Base-by-base conservation (phyloP, 2,797 vertebrate species). In the Gallinago solitaria region DNA sequence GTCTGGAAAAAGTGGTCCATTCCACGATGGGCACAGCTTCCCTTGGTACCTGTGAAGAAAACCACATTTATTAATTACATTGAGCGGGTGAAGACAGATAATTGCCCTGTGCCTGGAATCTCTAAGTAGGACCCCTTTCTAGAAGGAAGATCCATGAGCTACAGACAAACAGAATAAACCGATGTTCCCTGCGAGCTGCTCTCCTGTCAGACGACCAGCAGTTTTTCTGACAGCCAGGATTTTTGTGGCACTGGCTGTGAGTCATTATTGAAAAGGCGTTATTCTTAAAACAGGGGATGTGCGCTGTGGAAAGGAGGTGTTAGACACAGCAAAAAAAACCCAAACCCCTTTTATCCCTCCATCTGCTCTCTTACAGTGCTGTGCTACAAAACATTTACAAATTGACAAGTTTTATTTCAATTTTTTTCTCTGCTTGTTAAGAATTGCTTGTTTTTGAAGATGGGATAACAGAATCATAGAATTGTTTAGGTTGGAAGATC, bases 11-110 rank as follows among this genome's bases (percentile, higher is more conserved):
- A 17, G 17, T 1, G 19, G 32, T 24, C 89, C 13, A 0, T 86
- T 94, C 87, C 79, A 9, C 0, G 33, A 23, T 0, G 2, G 76
- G 32, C 41, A 25, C 1, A 0, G 41, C 75, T 79, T 79, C 84
- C 41, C 70, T 51, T 6, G 23, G 39, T 88, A 77, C 64, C 78
- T 18, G 43, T 16, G 79, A 75, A 83, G 79, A 65, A 93, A 95
- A 91, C 73, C 80, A 90, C 85, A 56, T 56, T 32, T 79, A 70
- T 90, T 96, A 95, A 96, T 96, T 90, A 94, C 87, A 78, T 0
- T 16, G 64, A 93, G 87, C 28, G 1, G 83, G 82, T 4, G 14
- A 75, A 91, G 76, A 12, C 76, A 76, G 89, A 30, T 82, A 76
- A 96, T 83, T 94, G 85, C 87, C 69, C 67, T 48, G 91, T 82